These are phyloP conservation scores for Trachemys scripta DNA, from an alignment of 2,113 vertebrate species.

Conservation along the genomic window DNA sequence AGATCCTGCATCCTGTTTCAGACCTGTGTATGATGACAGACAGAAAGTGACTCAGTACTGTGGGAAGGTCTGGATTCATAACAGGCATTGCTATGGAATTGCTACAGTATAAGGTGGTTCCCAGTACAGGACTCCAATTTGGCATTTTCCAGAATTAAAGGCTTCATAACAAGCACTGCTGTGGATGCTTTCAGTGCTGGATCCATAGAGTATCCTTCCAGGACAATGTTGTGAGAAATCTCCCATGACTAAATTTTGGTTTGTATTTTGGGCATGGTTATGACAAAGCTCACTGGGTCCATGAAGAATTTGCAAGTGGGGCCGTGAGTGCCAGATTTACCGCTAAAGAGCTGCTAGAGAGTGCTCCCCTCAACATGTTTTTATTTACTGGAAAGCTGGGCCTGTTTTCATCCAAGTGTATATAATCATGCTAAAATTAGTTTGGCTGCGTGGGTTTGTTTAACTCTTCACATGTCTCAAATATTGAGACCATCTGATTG, in stretches of 20 bases:
- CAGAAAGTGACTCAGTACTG: not conserved
- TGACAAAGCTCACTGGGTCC: not conserved
- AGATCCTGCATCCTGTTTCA: slow-evolving; percentile 73
- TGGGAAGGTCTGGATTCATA: not conserved
- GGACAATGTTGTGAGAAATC: not conserved
- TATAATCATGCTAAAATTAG: not conserved
- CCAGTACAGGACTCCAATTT: not conserved
- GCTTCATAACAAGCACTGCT: not conserved
- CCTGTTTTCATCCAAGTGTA: not conserved
- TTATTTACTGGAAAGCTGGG: not conserved
- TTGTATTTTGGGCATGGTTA: not conserved
- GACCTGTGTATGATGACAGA: slow-evolving; percentile 52
- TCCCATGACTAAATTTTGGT: not conserved
- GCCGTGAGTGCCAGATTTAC: not conserved
- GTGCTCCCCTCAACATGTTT: not conserved
- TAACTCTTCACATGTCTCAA: not conserved
- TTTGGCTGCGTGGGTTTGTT: not conserved
- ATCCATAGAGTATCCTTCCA: not conserved
- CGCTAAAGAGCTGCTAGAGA: not conserved
- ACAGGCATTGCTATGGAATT: not conserved
- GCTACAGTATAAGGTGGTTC: not conserved
- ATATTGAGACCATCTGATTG: not conserved
- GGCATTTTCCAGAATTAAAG: not conserved
- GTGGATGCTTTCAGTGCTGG: not conserved
- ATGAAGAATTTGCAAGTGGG: not conserved